Base-by-base conservation (phyloP, 53 echinoderm and acorn worm species). In the Temnopleurus reevesii region DNA sequence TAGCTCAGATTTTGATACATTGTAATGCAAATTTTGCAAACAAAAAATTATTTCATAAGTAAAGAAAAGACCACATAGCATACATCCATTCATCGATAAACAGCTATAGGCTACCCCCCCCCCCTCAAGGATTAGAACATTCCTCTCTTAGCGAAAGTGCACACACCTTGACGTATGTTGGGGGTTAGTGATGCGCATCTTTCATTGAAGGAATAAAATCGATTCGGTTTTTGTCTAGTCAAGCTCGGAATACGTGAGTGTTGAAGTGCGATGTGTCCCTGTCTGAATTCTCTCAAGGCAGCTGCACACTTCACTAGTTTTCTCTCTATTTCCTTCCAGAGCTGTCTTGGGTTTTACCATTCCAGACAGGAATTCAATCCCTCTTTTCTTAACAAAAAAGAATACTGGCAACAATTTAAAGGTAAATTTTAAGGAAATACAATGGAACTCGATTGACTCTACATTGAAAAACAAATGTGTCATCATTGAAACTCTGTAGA, bases 181-280 rank as follows among this genome's bases (percentile, higher is more conserved):
- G 29, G 41, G 53, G 18, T 7, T 5, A 83, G 56, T 36, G 83
- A 34, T 83, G 56, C 30, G 38, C 28, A 83, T 83, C 60, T 61
- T 45, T 61, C 86, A 61, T 85, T 85, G 86, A 85, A 43, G 59
- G 86, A 59, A 15, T 60, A 28, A 7, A 46, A 85, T 85, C 61
- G 86, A 85, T 85, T 85, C 63, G 19, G 46, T 61, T 46, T 46
- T 85, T 85, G 86, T 59, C 86, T 85, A 85, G 61, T 53, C 59
- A 17, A 46, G 59, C 86, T 60, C 60, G 58, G 24, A 46, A 44
- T 21, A 23, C 1, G 45, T n/a, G n/a, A 13, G 59, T 43, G 49
- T 79, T 47, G 79, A 49, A 49, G 71, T 71, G 21, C 23, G 19
- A n/a, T 9, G 36, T 41, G 41, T 36, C 71, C 71, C 19, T 71